phyloP scores from a whole-genome alignment of 2,888 invertebrate genomes.

The Nematopogon swammerdamellus region DNA sequence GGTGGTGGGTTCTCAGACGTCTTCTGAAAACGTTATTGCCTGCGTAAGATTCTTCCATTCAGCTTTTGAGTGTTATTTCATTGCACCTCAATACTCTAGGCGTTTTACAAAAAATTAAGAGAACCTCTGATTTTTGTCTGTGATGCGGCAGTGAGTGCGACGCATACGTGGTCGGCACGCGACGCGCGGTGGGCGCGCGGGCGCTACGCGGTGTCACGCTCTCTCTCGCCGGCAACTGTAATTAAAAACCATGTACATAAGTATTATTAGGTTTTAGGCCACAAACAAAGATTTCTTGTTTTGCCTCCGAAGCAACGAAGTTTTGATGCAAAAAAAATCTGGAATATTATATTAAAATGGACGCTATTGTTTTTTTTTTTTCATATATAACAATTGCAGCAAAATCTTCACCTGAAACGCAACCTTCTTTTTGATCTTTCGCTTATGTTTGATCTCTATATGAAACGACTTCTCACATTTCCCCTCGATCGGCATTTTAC shows the following conservation, averaged over 20 bases:
- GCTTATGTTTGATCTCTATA: conserved; percentile 37
- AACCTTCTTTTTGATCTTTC: conserved; percentile 36
- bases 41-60: too few species aligned
- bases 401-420: conserved; percentile 36
- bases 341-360: too few species aligned
- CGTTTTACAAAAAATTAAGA: too few species aligned
- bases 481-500: not conserved
- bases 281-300: not conserved
- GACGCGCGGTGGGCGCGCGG: conserved; percentile 38
- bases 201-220: conserved; percentile 47
- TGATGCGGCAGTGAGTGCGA: conserved; percentile 39
- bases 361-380: too few species aligned
- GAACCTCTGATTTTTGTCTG: conserved; percentile 46
- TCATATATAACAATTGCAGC: too few species aligned
- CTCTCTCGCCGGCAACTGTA: conserved; percentile 43
- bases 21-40: too few species aligned
- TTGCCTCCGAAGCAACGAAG: too few species aligned
- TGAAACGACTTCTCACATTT: conserved; percentile 15
- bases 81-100: too few species aligned
- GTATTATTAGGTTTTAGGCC: too few species aligned
- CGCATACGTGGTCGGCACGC: conserved; percentile 24
- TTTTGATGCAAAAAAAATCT: too few species aligned
- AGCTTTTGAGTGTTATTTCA: too few species aligned
- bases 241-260: conserved; percentile 10
- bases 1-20: conserved; percentile 42